A percentile compares a stretch with the other conserved stretches of the same genome.
Evolutionary conservation across 2,113 vertebrate genomes (phyloP).

Genomic region (Sakesphorus luctuosus): DNA sequence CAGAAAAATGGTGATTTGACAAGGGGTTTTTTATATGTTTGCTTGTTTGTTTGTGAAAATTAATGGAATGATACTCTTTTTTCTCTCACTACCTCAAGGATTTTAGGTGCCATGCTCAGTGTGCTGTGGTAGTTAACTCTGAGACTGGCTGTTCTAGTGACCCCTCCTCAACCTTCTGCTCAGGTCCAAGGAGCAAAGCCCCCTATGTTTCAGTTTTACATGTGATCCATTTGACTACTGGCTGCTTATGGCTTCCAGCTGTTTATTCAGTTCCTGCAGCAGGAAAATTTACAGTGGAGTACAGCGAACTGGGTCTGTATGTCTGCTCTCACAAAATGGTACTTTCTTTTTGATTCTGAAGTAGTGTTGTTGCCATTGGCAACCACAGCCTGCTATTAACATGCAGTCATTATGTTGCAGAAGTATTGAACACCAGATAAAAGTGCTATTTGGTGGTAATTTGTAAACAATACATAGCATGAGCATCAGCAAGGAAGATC

Average conservation of each 20-base stretch:
- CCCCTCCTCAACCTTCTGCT: not conserved
- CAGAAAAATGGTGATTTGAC: not conserved
- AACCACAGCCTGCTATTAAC: slow-evolving; percentile 19
- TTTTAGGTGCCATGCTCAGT: not conserved
- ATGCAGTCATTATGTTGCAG: slow-evolving; percentile 9
- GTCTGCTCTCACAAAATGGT: not conserved
- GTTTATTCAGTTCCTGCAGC: not conserved
- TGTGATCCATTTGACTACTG: not conserved
- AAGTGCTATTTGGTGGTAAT: slow-evolving; percentile 21
- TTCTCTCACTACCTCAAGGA: not conserved
- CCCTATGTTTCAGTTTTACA: not conserved
- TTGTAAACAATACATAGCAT: slow-evolving; percentile 16
- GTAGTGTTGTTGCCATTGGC: slow-evolving; percentile 1
- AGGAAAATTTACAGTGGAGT: not conserved
- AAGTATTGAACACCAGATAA: slow-evolving; percentile 35
- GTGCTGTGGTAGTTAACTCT: not conserved
- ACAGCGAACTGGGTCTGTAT: not conserved
- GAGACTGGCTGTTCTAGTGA: not conserved
- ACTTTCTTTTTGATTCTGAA: not conserved
- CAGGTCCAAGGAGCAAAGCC: not conserved
- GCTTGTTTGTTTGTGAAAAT: not conserved
- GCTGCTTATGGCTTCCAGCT: not conserved
- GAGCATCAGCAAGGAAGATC: not conserved
- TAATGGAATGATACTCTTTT: not conserved
- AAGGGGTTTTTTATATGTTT: not conserved